Base-by-base conservation (phyloP, 2,888 invertebrate genomes). In the Linhomoeus sp. region DNA sequence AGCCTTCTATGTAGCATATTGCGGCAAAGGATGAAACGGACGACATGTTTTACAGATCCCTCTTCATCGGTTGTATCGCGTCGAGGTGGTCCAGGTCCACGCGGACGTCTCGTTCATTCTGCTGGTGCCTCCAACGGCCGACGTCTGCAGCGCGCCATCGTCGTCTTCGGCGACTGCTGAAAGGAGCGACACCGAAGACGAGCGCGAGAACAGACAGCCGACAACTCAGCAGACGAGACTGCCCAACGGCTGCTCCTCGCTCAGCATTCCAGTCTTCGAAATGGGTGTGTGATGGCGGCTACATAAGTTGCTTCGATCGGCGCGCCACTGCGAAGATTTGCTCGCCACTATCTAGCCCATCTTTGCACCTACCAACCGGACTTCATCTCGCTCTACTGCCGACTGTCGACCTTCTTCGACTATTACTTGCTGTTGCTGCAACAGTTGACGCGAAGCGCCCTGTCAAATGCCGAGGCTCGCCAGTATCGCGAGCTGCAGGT, bases 1-100 rank as follows among this genome's bases (percentile, higher is more conserved):
- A n/a, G n/a, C n/a, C n/a, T n/a, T n/a, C n/a, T n/a, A n/a, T n/a
- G n/a, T 36, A 17, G 52, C 53, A 15, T 43, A 46, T 17, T 47
- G 33, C 23, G 22, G 45, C 38, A 29, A 17, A 25, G 39, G 35
- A 14, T n/a, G n/a, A 17, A 43, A 14, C 22, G 17, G 12, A n/a
- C 19, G 9, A 22, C n/a, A 39, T 9, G 40, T 39, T n/a, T 41
- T 55, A 46, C 47, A 55, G 75, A 57, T 79, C 79, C 62, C 82
- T 81, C 81, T 81, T 79, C 58, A 78, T 82, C 51, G 75, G 72
- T 71, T 94, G 47, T 94, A 87, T 67, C 86, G 88, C 63, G 75
- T 80, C 7, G 92, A 94, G 71, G 82, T 94, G 37, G 78, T 94
- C 52, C 90, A 94, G 67, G 73, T 92, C 26, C 84, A 81, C 58